Evolutionary conservation across 2,113 vertebrate species (phyloP).

Genomic region (Pseudorhombus dupliciocellatus): DNA sequence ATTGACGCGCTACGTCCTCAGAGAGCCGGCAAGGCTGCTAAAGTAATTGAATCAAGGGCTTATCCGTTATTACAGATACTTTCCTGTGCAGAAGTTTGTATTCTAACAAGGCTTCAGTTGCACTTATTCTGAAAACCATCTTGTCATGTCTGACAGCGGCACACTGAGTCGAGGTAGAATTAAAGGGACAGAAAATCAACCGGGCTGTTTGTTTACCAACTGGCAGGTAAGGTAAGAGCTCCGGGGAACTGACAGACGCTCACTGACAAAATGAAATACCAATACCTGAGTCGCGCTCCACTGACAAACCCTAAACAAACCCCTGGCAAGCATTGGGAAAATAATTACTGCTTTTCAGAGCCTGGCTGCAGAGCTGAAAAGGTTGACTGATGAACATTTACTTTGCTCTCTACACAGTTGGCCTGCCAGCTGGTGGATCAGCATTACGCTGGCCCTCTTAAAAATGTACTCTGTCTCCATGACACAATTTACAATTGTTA

Average conservation of each 20-base stretch:
- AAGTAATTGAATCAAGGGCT: constrained; percentile 58
- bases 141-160: constrained; percentile 33
- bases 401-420: constrained; percentile 23
- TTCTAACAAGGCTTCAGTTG: constrained; percentile 36
- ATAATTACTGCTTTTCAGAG: constrained; percentile 65
- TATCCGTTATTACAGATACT: constrained; percentile 37
- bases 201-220: constrained; percentile 60
- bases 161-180: constrained; percentile 25
- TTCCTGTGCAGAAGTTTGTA: constrained; percentile 14
- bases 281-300: constrained; percentile 60
- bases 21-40: constrained; percentile 22
- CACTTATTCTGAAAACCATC: constrained; percentile 47
- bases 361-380: constrained; percentile 8
- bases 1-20: constrained; percentile 25
- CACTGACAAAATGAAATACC: constrained; percentile 69
- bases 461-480: neutral
- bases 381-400: constrained; percentile 37
- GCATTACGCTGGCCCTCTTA: neutral
- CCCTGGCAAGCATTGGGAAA: constrained; percentile 64
- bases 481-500: neutral
- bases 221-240: constrained; percentile 47
- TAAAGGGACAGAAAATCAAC: constrained; percentile 65
- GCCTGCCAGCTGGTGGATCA: neutral
- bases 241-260: constrained; percentile 44
- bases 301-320: constrained; percentile 72